Evolutionary conservation across 1,140 invertebrate species (phyloP).

Genomic region (Leptinotarsa texana): DNA sequence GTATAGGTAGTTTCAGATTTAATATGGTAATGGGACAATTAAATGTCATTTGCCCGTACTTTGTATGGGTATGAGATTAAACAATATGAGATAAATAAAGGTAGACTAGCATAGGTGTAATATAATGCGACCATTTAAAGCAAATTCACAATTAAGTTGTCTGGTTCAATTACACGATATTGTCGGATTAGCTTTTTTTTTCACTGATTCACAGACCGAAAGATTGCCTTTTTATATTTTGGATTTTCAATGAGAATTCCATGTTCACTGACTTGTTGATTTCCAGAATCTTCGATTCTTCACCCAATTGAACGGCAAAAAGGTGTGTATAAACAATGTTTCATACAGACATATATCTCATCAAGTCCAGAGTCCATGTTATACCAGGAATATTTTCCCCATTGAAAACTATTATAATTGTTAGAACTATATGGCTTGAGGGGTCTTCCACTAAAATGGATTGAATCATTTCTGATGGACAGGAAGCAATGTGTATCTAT

Average conservation of each 20-base stretch:
- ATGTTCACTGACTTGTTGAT: background rate
- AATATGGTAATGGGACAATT: constrained; percentile 18
- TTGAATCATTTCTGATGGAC: too few relatives aligned
- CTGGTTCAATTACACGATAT: background rate
- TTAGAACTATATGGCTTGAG: too few relatives aligned
- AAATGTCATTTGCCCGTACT: constrained; percentile 8
- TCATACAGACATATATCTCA: background rate
- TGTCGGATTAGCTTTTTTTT: background rate
- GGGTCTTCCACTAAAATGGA: too few relatives aligned
- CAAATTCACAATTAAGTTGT: constrained; percentile 6
- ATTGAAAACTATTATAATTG: too few relatives aligned
- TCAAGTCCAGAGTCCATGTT: background rate
- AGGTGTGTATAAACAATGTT: background rate
- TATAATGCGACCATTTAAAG: background rate
- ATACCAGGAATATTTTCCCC: too few relatives aligned
- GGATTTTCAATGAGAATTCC: background rate
- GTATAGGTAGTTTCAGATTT: background rate
- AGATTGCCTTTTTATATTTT: background rate
- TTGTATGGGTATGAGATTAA: constrained; percentile 1
- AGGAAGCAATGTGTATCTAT: too few relatives aligned
- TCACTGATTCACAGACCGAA: background rate
- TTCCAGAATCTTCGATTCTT: background rate
- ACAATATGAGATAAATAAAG: constrained; percentile 14
- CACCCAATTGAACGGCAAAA: background rate
- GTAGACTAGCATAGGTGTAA: constrained; percentile 5